These are phyloP conservation scores for Hipparchia semele DNA, from an alignment of 2,888 invertebrate species.

Conservation along the genomic window DNA sequence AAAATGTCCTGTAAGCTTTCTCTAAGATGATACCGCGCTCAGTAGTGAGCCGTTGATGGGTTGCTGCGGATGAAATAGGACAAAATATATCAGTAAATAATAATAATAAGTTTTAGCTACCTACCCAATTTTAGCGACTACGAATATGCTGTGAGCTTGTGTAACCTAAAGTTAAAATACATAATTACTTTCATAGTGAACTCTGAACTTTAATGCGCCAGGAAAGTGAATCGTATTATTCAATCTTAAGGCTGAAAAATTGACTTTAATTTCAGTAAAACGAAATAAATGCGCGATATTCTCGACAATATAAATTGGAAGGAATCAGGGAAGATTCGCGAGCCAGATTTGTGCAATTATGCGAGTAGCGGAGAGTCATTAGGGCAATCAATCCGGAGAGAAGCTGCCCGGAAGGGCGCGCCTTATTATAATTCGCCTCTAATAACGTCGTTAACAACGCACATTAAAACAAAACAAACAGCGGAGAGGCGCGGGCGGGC, in stretches of 20 bases:
- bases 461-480: conserved; percentile 83
- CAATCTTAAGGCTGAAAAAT: neutral
- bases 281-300: conserved; percentile 21
- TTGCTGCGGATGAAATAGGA: too few relatives aligned
- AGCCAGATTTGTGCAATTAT: conserved; percentile 75
- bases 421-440: conserved; percentile 76
- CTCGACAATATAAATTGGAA: conserved; percentile 57
- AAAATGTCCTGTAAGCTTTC: too few relatives aligned
- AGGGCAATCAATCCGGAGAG: conserved; percentile 69
- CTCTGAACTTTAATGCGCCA: neutral
- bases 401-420: conserved; percentile 46
- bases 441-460: conserved; percentile 82
- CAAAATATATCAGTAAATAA: too few relatives aligned
- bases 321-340: conserved; percentile 58
- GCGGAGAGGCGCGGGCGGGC: conserved; percentile 66
- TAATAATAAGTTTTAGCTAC: neutral
- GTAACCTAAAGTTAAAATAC: neutral
- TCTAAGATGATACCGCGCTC: too few relatives aligned
- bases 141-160: neutral
- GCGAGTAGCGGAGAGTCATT: conserved; percentile 76
- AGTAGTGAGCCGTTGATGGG: too few relatives aligned
- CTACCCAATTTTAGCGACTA: neutral
- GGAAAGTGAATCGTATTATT: neutral
- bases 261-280: conserved; percentile 18
- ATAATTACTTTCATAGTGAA: neutral